Evolutionary conservation across 2,113 vertebrate species (phyloP).

Genomic region (Pseudorasbora parva): DNA sequence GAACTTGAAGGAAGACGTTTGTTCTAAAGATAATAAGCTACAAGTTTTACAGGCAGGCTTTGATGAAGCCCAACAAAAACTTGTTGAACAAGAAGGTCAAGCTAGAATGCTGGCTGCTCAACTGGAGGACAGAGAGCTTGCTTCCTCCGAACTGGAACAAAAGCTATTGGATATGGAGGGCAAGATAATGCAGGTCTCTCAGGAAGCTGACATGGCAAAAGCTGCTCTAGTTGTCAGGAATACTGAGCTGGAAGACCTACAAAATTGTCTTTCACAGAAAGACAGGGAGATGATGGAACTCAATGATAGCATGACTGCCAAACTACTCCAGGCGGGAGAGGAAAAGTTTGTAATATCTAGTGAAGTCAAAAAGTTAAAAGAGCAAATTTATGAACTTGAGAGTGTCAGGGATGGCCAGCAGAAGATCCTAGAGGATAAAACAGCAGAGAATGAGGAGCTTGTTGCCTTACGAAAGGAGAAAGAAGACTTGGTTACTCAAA

Average conservation of each 20-base stretch:
- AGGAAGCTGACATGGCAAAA: conserved; percentile 69
- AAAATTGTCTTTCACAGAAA: conserved; percentile 77
- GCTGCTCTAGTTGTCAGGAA: conserved; percentile 75
- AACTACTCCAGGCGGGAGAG: conserved; percentile 87
- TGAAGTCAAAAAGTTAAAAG: conserved; percentile 84
- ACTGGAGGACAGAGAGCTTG: conserved; percentile 76
- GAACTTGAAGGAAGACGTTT: conserved; percentile 77
- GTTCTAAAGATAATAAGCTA: conserved; percentile 85
- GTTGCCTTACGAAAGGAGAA: conserved; percentile 67
- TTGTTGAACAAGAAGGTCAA: conserved; percentile 77
- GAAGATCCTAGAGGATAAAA: conserved; percentile 43
- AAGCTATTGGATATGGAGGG: conserved; percentile 68
- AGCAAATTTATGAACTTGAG: conserved; percentile 79
- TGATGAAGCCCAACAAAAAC: conserved; percentile 71
- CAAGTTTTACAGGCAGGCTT: conserved; percentile 82
- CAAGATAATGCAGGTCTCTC: conserved; percentile 76
- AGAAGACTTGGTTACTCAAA: conserved; percentile 68
- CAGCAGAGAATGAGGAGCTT: conserved; percentile 59
- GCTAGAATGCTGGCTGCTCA: conserved; percentile 76
- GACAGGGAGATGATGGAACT: conserved; percentile 85
- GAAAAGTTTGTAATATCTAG: conserved; percentile 81
- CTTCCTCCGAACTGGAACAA: conserved; percentile 71
- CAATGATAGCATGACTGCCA: conserved; percentile 83
- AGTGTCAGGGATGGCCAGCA: conserved; percentile 67
- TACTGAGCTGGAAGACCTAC: conserved; percentile 76